phyloP scores from a whole-genome alignment of 1,140 invertebrate species.

The Pinna nobilis region DNA sequence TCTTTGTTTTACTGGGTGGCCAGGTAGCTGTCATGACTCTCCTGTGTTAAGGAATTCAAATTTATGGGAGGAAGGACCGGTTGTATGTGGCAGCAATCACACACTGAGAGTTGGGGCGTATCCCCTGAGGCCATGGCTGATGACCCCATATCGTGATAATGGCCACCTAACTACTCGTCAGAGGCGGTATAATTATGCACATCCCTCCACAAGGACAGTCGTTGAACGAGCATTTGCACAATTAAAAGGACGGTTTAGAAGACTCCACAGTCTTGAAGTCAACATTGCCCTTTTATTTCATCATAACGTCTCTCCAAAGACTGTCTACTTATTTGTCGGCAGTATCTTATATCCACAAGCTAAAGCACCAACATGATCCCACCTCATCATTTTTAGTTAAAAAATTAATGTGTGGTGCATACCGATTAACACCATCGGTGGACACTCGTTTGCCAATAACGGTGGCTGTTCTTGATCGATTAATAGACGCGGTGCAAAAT shows the following conservation, averaged over 20 bases:
- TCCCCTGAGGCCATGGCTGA: slow-evolving; percentile 39
- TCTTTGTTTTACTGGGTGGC: slow-evolving; percentile 28
- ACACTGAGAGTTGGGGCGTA: slow-evolving; percentile 39
- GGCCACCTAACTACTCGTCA: slow-evolving; percentile 39
- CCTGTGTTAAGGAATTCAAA: slow-evolving; percentile 45
- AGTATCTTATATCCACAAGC: too few species aligned
- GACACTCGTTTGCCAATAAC: too few species aligned
- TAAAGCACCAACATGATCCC: too few species aligned
- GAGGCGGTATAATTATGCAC: slow-evolving; percentile 18
- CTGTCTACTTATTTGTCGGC: too few species aligned
- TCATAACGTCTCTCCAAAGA: too few species aligned
- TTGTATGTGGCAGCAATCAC: slow-evolving; percentile 23
- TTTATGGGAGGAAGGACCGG: slow-evolving; percentile 23
- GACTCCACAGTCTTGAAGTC: slow-evolving; percentile 7
- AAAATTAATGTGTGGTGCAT: too few species aligned
- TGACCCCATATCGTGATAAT: slow-evolving; percentile 36
- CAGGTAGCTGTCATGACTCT: slow-evolving; percentile 41
- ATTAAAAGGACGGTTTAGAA: slow-evolving; percentile 23
- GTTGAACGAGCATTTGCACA: slow-evolving; percentile 21
- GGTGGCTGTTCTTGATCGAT: too few species aligned
- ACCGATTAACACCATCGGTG: too few species aligned
- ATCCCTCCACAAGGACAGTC: slow-evolving; percentile 11
- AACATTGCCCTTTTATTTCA: too few species aligned
- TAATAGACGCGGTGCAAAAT: too few species aligned
- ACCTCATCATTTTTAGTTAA: too few species aligned